Evolutionary conservation across 2,888 invertebrate genomes (phyloP).

Genomic region (Erynnis tages): DNA sequence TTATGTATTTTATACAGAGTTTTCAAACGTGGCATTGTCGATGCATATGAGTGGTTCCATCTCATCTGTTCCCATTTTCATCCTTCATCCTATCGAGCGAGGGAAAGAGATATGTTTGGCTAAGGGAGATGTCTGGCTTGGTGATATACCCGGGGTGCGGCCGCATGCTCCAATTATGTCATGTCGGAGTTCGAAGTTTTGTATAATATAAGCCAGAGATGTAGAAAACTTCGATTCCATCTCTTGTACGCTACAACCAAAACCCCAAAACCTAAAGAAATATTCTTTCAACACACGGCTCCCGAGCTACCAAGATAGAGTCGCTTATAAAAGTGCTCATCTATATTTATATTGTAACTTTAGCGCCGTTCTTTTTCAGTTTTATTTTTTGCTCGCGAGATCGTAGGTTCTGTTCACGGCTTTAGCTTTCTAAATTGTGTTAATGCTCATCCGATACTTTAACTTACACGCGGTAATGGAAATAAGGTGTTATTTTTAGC

Average conservation of each 20-base stretch:
- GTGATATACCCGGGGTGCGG: too few relatives aligned
- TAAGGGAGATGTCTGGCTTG: too few relatives aligned
- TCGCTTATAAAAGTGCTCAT: slow-evolving; percentile 34
- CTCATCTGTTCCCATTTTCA: too few relatives aligned
- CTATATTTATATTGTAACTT: slow-evolving; percentile 27
- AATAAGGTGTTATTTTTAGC: neutral
- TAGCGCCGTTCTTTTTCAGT: slow-evolving; percentile 21
- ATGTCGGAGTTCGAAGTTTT: too few relatives aligned
- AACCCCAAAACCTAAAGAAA: neutral
- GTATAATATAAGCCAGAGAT: too few relatives aligned
- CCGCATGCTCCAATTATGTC: too few relatives aligned
- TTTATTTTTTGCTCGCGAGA: slow-evolving; percentile 22
- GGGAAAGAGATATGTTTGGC: too few relatives aligned
- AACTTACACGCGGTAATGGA: neutral
- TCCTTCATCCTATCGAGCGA: too few relatives aligned
- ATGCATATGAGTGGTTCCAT: too few relatives aligned
- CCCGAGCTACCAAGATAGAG: slow-evolving; percentile 29
- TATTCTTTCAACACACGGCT: neutral
- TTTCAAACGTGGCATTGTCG: too few relatives aligned
- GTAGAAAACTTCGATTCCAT: neutral
- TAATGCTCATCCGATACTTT: slow-evolving; percentile 9
- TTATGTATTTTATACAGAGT: neutral
- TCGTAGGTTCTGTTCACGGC: slow-evolving; percentile 13
- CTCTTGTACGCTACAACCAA: neutral
- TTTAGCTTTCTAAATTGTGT: slow-evolving; percentile 4